Percentiles rank a stretch among this genome's conserved stretches.
Evolutionary conservation across 2,797 vertebrate genomes (phyloP).

Genomic region (Sebastes nivosus): DNA sequence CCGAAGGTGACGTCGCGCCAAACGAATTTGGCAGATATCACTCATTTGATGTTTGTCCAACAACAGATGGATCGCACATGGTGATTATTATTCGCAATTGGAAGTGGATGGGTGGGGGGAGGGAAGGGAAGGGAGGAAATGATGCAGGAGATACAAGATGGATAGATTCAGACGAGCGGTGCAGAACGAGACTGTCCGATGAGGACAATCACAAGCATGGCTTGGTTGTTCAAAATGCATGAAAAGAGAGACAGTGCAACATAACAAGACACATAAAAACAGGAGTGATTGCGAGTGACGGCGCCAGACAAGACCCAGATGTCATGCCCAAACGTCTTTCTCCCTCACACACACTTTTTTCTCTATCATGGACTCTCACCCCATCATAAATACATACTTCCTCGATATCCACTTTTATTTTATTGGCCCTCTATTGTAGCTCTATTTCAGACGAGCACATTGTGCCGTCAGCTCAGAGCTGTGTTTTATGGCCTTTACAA

Average conservation of each 20-base stretch:
- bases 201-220: neutral
- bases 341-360: neutral
- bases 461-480: neutral
- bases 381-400: conserved; percentile 24
- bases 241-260: neutral
- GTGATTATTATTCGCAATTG: conserved; percentile 57
- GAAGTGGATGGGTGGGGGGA: conserved; percentile 4
- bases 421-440: conserved; percentile 20
- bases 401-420: conserved; percentile 22
- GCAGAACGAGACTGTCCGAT: neutral
- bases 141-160: neutral
- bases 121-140: neutral
- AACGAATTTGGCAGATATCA: conserved; percentile 64
- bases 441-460: conserved; percentile 31
- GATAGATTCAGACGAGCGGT: neutral
- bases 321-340: conserved; percentile 3
- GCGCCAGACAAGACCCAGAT: conserved; percentile 41
- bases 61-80: conserved; percentile 73
- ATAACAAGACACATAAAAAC: neutral
- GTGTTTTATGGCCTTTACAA: conserved; percentile 45
- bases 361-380: neutral
- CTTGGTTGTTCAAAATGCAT: neutral
- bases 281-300: neutral
- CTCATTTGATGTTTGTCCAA: conserved; percentile 68
- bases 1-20: conserved; percentile 64